These are phyloP conservation scores for Masticophis lateralis DNA, from an alignment of 2,797 vertebrate species.

Conservation along the genomic window DNA sequence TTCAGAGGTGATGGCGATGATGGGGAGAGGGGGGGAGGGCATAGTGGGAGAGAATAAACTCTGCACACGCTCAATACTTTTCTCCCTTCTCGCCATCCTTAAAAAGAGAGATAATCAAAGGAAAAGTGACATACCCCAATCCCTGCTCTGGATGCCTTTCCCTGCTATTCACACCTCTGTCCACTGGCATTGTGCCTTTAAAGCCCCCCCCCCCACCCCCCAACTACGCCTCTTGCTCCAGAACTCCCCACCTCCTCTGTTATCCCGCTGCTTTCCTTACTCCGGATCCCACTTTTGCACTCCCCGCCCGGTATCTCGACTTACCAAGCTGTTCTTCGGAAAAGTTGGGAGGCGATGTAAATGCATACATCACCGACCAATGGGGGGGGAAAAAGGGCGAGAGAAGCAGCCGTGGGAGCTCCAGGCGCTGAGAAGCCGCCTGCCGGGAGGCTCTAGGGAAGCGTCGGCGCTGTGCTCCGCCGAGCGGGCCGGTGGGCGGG, in stretches of 20 bases:
- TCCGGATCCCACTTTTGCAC: not conserved
- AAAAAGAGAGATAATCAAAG: not conserved
- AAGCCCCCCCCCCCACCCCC: not conserved
- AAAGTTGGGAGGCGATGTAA: conserved; percentile 56
- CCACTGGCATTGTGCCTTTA: not conserved
- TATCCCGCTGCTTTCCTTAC: not conserved
- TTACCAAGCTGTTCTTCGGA: conserved; percentile 56
- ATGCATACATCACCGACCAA: conserved; percentile 50
- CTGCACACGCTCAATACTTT: not conserved
- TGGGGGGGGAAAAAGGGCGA: not conserved
- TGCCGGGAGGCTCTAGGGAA: not conserved
- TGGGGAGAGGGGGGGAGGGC: too few relatives aligned
- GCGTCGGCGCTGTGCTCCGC: not conserved
- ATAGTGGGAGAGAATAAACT: not conserved
- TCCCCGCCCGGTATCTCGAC: conserved; percentile 36
- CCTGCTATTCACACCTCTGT: conserved; percentile 4
- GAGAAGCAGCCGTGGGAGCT: not conserved
- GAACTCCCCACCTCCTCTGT: not conserved
- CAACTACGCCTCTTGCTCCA: not conserved
- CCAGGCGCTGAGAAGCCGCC: not conserved
- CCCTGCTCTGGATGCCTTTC: too few relatives aligned
- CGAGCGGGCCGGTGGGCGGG: conserved; percentile 4
- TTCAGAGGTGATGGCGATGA: not conserved
- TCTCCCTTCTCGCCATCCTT: not conserved
- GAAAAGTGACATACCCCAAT: not conserved